Percentiles rank a stretch among this genome's conserved stretches.
These are phyloP conservation scores for Ptilonorhynchus violaceus DNA, from an alignment of 2,113 vertebrate species.

Conservation along the genomic window DNA sequence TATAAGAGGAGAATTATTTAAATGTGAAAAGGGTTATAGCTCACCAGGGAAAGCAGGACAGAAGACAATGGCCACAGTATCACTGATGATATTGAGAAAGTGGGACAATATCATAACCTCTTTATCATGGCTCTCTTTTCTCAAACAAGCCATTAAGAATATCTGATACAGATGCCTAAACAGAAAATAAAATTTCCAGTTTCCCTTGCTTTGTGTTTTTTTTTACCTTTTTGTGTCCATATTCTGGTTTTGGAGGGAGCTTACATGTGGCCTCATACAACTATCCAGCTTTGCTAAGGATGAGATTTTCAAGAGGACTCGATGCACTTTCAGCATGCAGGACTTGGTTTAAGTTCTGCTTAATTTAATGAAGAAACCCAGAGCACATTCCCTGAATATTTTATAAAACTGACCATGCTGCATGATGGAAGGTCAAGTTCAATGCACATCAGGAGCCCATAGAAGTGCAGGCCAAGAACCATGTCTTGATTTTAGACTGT, in stretches of 20 bases:
- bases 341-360: background rate
- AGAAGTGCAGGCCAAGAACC: background rate
- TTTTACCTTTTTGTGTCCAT: background rate
- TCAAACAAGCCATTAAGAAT: background rate
- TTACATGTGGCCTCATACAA: background rate
- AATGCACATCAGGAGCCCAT: background rate
- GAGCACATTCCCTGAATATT: background rate
- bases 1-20: slow-evolving; percentile 13
- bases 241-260: background rate
- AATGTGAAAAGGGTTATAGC: background rate
- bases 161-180: background rate
- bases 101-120: background rate
- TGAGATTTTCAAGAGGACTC: background rate
- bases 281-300: background rate
- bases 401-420: background rate
- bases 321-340: background rate
- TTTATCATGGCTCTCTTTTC: background rate
- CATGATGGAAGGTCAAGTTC: background rate
- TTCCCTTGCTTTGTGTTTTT: background rate
- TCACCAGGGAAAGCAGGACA: background rate
- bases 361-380: background rate
- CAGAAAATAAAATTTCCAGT: background rate
- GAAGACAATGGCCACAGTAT: background rate
- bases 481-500: background rate
- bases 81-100: background rate